Evolutionary conservation across 2,797 vertebrate species (phyloP), one percentile per base, ranked within the genome.

Genomic region (Eurystomus glaucurus): DNA sequence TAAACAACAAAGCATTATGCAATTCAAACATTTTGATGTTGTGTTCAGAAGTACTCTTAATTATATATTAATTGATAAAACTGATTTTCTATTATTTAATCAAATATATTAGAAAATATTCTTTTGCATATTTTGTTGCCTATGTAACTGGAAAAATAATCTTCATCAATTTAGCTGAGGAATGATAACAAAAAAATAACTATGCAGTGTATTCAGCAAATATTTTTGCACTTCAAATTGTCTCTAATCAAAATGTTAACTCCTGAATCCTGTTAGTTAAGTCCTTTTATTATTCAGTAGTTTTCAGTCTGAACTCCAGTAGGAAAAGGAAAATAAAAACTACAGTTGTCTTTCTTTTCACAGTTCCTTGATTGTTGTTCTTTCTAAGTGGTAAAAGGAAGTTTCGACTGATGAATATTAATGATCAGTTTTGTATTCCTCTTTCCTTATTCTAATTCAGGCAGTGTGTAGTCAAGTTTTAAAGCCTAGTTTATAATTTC

Each of bases 371-470:
- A 7, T 33, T 61, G 23, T 58, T 84, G 84, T 23, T 62, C 16
- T 90, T 88, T 64, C 29, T 70, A 57, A 52, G 9, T 2, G 0
- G 10, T 68, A 82, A 72, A 72, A 85, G 3, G 9, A 29, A 85
- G 31, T 85, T 89, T 87, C 29, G 55, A 2, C 25, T 95, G 15
- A 66, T 50, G 6, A 88, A 86, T 82, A 29, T 48, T 81, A 76
- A 57, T 2, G 5, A 65, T 18, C 13, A 64, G 3, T 65, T 68
- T 82, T 39, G 8, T 64, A 75, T 87, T 93, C 35, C 37, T 9
- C 16, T 74, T 92, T 66, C 23, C 17, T 76, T 90, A 13, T 79
- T 85, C n/a, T 75, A 22, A 88, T 91, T 93, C 84, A 79, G 29
- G 11, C 15, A 93, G n/a, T 26, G 52, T 11, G 14, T 58, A 76